These are phyloP conservation scores for Percina caprodes DNA, from an alignment of 2,113 vertebrate genomes.

Conservation along the genomic window DNA sequence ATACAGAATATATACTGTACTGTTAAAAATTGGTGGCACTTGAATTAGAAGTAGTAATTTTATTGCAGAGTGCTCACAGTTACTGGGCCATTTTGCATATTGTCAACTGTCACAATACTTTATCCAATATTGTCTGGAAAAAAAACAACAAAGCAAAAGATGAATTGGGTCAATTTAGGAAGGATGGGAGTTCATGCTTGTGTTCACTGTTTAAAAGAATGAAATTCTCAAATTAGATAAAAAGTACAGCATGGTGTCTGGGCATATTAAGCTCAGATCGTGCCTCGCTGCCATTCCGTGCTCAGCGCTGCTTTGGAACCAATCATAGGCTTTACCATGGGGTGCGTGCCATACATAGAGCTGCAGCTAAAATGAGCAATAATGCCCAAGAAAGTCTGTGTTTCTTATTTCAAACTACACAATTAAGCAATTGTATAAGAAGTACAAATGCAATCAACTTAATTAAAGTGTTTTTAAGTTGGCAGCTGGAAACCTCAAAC, in stretches of 20 bases:
- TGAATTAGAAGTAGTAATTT: background rate
- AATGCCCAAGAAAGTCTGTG: conserved; percentile 31
- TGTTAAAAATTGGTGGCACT: background rate
- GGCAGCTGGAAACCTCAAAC: conserved; percentile 51
- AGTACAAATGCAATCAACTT: conserved; percentile 49
- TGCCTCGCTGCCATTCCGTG: conserved; percentile 36
- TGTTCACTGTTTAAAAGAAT: conserved; percentile 36
- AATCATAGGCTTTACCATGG: conserved; percentile 37
- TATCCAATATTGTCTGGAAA: background rate
- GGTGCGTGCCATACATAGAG: conserved; percentile 17
- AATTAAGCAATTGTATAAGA: conserved; percentile 51
- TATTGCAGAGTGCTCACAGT: background rate
- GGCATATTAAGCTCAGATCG: conserved; percentile 27
- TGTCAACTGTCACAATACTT: background rate
- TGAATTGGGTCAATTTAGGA: conserved; percentile 38
- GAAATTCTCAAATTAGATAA: conserved; percentile 41
- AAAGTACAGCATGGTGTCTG: conserved; percentile 42
- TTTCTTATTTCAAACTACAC: conserved; percentile 57
- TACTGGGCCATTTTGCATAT: background rate
- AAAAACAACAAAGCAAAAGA: background rate
- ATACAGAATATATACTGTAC: background rate
- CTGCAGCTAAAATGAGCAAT: conserved; percentile 49
- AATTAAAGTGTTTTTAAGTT: conserved; percentile 58
- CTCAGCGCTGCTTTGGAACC: conserved; percentile 40
- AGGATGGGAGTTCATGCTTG: background rate